phyloP scores from a whole-genome alignment of 2,888 invertebrate genomes.

The Diadegma fenestrale region DNA sequence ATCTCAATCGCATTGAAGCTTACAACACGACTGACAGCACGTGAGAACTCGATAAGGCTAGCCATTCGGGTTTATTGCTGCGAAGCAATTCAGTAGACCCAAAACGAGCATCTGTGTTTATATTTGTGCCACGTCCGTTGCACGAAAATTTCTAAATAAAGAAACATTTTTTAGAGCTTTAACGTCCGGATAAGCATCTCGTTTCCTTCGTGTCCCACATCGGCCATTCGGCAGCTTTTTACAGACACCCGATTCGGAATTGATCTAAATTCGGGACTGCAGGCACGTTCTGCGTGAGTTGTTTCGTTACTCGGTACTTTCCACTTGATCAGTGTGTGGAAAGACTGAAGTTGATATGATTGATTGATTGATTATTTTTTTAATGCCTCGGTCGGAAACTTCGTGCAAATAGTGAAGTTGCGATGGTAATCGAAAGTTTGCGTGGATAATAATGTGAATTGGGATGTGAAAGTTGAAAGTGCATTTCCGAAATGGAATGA shows the following conservation, averaged over 20 bases:
- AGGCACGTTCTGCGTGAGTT: not conserved
- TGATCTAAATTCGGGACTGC: not conserved
- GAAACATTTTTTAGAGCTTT: not conserved
- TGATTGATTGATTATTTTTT: not conserved
- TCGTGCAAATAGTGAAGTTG: not conserved
- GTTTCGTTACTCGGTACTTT: not conserved
- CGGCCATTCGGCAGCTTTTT: not conserved
- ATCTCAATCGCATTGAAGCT: constrained; percentile 12
- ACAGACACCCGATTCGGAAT: not conserved
- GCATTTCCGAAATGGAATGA: not conserved
- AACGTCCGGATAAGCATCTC: not conserved
- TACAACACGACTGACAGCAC: not conserved
- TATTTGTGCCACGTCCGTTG: not conserved
- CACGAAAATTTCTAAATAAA: not conserved
- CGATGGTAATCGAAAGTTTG: not conserved
- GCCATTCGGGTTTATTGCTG: not conserved
- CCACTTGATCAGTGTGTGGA: not conserved
- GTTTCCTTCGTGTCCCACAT: not conserved
- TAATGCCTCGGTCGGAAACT: not conserved
- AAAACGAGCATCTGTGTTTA: not conserved
- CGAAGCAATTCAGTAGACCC: not conserved
- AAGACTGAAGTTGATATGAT: not conserved
- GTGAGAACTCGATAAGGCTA: not conserved
- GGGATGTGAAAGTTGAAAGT: not conserved
- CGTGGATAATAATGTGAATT: not conserved